Percentiles rank a stretch among this genome's conserved stretches.
Conservation (phyloP, 2,888 invertebrate genomes). For the Alsophila aescularia region DNA sequence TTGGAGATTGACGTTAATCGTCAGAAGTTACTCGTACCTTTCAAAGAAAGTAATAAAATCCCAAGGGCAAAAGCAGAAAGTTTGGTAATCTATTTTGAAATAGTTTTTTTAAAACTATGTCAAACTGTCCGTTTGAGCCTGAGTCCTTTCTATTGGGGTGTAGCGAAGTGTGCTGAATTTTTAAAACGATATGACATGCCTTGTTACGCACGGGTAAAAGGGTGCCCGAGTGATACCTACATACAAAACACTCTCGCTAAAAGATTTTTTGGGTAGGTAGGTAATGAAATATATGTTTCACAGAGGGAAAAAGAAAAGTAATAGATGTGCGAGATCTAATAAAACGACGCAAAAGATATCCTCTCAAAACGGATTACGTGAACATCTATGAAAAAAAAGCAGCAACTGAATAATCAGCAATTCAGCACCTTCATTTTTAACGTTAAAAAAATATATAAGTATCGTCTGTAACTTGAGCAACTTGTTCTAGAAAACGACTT, state of each 20-base stretch:
- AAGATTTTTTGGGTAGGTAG: constrained; percentile 10
- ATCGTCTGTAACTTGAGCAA: constrained; percentile 1
- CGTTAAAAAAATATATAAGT: constrained; percentile 5
- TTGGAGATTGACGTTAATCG: constrained; percentile 42
- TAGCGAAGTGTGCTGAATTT: constrained; percentile 22
- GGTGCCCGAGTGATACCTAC: constrained; percentile 1
- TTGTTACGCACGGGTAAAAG: constrained; percentile 15
- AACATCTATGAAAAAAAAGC: constrained; percentile 43
- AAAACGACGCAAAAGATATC: constrained; percentile 33
- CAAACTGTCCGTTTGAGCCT: constrained; percentile 18
- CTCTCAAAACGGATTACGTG: constrained; percentile 49
- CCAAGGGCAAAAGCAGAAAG: constrained; percentile 25
- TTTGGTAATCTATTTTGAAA: constrained; percentile 28
- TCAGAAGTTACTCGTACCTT: constrained; percentile 37
- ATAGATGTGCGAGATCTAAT: constrained; percentile 19
- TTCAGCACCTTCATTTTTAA: constrained; percentile 46
- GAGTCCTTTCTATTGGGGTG: constrained; percentile 14
- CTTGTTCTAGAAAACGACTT: constrained; percentile 1
- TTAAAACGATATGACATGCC: constrained; percentile 17
- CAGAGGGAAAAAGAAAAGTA: constrained; percentile 10
- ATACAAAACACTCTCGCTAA: constrained; percentile 9
- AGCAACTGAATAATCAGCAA: constrained; percentile 53
- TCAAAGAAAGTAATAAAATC: constrained; percentile 29
- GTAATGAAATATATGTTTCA: constrained; percentile 17
- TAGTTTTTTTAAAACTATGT: constrained; percentile 28